Evolutionary conservation across 2,888 invertebrate species (phyloP).

Genomic region (Dicycla oo): DNA sequence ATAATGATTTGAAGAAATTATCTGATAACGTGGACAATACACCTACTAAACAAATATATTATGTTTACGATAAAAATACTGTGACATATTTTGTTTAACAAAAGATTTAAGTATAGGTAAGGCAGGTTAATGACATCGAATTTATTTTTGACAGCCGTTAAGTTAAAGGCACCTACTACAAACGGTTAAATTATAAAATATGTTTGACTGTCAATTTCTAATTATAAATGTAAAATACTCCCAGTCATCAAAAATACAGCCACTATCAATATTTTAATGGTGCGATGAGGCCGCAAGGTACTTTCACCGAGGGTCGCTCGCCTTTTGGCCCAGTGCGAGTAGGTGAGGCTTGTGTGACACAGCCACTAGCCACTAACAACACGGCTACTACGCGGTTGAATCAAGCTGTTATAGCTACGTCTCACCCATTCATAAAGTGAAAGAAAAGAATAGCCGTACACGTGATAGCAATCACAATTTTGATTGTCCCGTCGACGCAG

Average conservation of each 20-base stretch:
- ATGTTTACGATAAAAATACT: slow-evolving; percentile 15
- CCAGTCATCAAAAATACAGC: slow-evolving; percentile 44
- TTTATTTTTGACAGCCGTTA: slow-evolving; percentile 7
- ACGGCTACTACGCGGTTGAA: slow-evolving; percentile 55
- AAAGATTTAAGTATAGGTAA: background rate
- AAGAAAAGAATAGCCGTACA: slow-evolving; percentile 79
- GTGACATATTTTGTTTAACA: too few relatives aligned
- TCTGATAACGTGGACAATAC: slow-evolving; percentile 29
- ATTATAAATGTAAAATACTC: slow-evolving; percentile 49
- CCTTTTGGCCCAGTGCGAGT: slow-evolving; percentile 78
- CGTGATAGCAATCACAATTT: slow-evolving; percentile 66
- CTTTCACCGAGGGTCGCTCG: slow-evolving; percentile 87
- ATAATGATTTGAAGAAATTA: slow-evolving; percentile 13
- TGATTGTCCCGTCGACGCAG: slow-evolving; percentile 67
- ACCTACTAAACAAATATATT: background rate
- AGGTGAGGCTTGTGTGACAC: slow-evolving; percentile 74
- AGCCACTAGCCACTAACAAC: slow-evolving; percentile 60
- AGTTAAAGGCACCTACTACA: slow-evolving; percentile 17
- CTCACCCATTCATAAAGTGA: slow-evolving; percentile 77
- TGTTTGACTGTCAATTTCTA: slow-evolving; percentile 29
- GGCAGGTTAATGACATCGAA: background rate
- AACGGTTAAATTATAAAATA: slow-evolving; percentile 13
- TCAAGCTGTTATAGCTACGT: slow-evolving; percentile 58
- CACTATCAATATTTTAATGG: slow-evolving; percentile 65
- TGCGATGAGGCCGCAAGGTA: slow-evolving; percentile 78